Evolutionary conservation across 2,797 vertebrate genomes (phyloP), one percentile per base, ranked within the genome.

Genomic region (Microhierax caerulescens): DNA sequence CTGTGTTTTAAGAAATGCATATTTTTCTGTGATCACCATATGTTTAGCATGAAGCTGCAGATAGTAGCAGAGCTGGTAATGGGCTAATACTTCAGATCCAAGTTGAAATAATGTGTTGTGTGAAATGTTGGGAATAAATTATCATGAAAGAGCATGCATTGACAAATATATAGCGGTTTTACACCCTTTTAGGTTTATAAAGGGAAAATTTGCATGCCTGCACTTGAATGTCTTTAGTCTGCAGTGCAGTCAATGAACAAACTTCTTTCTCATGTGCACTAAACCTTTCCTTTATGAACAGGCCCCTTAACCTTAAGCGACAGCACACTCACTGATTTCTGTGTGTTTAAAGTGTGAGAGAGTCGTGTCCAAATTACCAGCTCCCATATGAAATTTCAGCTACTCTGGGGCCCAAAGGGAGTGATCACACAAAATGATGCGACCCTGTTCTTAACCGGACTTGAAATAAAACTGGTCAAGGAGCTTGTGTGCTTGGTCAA

Each of bases 381-480:
- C 47, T 83, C 77, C 75, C 0, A 0, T 65, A 57, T 83, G 91
- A 87, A 96, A 96, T 97, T 93, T 86, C 95, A 90, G 70, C 92
- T 87, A 53, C 24, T 25, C 41, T 0, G 9, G 73, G 70, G 63
- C 78, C 95, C 76, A 27, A 94, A 93, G 94, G 95, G 77, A 97
- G 60, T 0, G 54, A 96, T 93, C 48, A 3, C 92, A 82, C 85
- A 78, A 88, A 98, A 90, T 15, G 72, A 91, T 95, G 47, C 4
- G 51, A 98, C 97, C 98, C 92, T 84, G 41, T 88, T 97, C 98
- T 97, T 96, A 97, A 95, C 98, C 97, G 98, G 98, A 97, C 98
- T 98, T 97, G 97, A 98, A 98, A 98, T 97, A 96, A 98, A 98
- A 91, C 96, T 96, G 98, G 97, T 97, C 98, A 98, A 98, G 97